Evolutionary conservation across 2,113 vertebrate species (phyloP).

Genomic region (Prochilodus magdalenae): DNA sequence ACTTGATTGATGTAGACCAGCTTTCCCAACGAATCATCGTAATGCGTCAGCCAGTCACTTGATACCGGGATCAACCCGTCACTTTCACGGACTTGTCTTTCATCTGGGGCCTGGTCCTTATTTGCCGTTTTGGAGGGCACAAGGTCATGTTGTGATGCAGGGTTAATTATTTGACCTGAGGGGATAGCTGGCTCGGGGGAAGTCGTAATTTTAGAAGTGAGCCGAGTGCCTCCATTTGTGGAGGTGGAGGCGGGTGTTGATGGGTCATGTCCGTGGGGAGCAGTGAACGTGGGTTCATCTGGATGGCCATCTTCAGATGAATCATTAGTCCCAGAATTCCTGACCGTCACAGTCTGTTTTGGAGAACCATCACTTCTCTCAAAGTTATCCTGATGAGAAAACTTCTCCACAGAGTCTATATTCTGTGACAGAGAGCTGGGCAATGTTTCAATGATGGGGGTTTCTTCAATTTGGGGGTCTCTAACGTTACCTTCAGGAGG

Average conservation of each 20-base stretch:
- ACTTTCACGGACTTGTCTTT: slow-evolving; percentile 1
- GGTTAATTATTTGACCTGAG: slow-evolving; percentile 38
- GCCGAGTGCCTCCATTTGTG: slow-evolving; percentile 12
- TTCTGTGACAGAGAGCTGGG: background rate
- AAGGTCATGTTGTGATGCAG: slow-evolving; percentile 29
- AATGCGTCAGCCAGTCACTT: slow-evolving; percentile 75
- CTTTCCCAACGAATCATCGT: slow-evolving; percentile 79
- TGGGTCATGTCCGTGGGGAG: slow-evolving; percentile 13
- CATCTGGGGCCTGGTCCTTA: slow-evolving; percentile 33
- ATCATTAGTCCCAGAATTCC: background rate
- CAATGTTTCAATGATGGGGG: background rate
- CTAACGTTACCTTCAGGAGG: background rate
- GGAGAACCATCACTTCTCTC: background rate
- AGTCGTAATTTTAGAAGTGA: slow-evolving; percentile 26
- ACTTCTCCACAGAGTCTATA: slow-evolving; percentile 2
- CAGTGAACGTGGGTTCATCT: slow-evolving; percentile 12
- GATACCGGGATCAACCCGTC: background rate
- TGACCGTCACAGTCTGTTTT: background rate
- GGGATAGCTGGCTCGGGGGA: slow-evolving; percentile 15
- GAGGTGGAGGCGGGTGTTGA: background rate
- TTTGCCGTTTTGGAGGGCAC: slow-evolving; percentile 23
- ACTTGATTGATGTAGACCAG: slow-evolving; percentile 86
- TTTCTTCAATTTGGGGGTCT: background rate
- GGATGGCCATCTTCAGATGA: background rate
- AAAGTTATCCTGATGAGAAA: background rate